These are phyloP conservation scores for Eidolon dupreanum DNA, from an alignment of 2,797 vertebrate genomes.

Conservation along the genomic window DNA sequence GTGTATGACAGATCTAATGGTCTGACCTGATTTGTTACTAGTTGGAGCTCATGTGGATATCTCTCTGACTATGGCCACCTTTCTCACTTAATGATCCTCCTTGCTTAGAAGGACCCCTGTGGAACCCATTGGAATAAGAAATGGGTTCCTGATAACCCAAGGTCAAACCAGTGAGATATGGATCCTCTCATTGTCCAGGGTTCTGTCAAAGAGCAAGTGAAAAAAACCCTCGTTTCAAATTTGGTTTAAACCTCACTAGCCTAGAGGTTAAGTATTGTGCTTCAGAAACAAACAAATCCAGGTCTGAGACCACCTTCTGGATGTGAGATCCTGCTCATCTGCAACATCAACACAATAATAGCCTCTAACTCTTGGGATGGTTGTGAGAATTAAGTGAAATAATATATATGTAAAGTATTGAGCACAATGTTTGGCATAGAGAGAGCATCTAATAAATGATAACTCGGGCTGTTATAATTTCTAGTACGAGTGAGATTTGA, in stretches of 20 bases:
- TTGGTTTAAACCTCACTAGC: neutral
- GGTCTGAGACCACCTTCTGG: neutral
- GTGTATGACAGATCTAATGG: conserved; percentile 74
- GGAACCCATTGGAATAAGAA: neutral
- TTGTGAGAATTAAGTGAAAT: neutral
- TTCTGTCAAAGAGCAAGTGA: neutral
- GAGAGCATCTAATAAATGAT: neutral
- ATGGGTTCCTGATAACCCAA: neutral
- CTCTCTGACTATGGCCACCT: conserved; percentile 43
- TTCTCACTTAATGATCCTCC: conserved; percentile 31
- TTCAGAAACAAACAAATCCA: neutral
- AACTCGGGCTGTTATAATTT: neutral
- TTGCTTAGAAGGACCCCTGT: neutral
- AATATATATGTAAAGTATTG: too few species aligned
- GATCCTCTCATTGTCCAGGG: neutral
- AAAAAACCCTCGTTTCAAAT: neutral
- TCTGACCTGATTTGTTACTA: conserved; percentile 71
- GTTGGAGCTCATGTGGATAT: neutral
- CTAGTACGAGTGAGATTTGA: neutral
- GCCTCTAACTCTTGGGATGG: neutral
- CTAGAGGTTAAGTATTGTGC: neutral
- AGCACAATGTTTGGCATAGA: neutral
- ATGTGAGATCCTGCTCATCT: neutral
- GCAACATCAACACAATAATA: neutral
- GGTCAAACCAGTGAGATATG: neutral